Evolutionary conservation across 2,797 vertebrate genomes (phyloP).

Genomic region (Rhadinocentrus ornatus): DNA sequence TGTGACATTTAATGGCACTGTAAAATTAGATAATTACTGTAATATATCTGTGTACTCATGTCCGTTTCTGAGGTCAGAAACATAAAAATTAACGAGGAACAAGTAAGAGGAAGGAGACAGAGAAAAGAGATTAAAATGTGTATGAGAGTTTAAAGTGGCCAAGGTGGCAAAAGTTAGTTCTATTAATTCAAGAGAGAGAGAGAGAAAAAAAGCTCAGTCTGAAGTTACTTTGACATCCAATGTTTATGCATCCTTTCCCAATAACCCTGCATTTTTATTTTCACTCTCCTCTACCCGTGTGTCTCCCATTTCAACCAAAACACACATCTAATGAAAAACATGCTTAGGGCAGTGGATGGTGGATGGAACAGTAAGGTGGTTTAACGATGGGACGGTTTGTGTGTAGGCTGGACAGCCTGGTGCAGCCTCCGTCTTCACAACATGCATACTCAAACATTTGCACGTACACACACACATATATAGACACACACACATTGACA

Average conservation of each 20-base stretch:
- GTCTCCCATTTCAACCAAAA: constrained; percentile 73
- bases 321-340: constrained; percentile 74
- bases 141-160: constrained; percentile 43
- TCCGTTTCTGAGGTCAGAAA: constrained; percentile 78
- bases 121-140: constrained; percentile 65
- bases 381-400: constrained; percentile 78
- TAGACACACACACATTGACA: constrained; percentile 70
- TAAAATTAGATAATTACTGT: constrained; percentile 88
- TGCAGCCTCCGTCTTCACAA: constrained; percentile 81
- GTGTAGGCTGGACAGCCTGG: constrained; percentile 83
- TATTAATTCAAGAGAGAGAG: constrained; percentile 52
- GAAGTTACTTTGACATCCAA: constrained; percentile 70
- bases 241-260: constrained; percentile 54
- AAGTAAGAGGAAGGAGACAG: constrained; percentile 69
- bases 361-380: constrained; percentile 80
- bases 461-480: constrained; percentile 38
- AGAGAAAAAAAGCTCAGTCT: constrained; percentile 14
- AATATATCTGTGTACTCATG: constrained; percentile 87
- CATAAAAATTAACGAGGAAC: constrained; percentile 86
- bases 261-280: constrained; percentile 63
- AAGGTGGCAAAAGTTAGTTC: constrained; percentile 66
- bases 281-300: constrained; percentile 62
- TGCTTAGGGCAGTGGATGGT: constrained; percentile 76
- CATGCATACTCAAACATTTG: constrained; percentile 59
- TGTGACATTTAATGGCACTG: constrained; percentile 84